phyloP scores from a whole-genome alignment of 2,113 vertebrate genomes.

The Macrotus californicus region DNA sequence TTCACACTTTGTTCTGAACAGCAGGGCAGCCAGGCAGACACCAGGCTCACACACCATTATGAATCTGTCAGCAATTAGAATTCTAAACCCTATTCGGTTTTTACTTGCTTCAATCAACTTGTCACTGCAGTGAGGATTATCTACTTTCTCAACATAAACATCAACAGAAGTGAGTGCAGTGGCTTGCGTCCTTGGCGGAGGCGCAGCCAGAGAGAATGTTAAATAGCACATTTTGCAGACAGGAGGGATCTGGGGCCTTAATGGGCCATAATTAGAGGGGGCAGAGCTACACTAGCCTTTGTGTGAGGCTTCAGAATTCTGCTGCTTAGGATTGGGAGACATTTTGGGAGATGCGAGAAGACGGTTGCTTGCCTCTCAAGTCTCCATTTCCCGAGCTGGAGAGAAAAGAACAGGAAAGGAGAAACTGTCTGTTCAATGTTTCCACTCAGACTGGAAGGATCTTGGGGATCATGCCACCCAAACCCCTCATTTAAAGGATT shows the following conservation, averaged over 20 bases:
- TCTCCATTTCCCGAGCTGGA: not conserved
- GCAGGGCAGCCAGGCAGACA: slow-evolving; percentile 58
- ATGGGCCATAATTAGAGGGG: slow-evolving; percentile 63
- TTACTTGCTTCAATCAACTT: slow-evolving; percentile 73
- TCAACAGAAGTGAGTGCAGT: slow-evolving; percentile 60
- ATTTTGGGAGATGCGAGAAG: not conserved
- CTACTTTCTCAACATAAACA: slow-evolving; percentile 73
- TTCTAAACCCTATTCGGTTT: slow-evolving; percentile 63
- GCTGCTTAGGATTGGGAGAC: not conserved
- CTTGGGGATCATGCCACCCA: not conserved
- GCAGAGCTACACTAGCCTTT: slow-evolving; percentile 28
- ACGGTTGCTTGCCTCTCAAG: not conserved
- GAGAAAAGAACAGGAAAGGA: not conserved
- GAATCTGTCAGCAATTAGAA: slow-evolving; percentile 76
- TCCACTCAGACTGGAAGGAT: not conserved
- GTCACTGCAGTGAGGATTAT: slow-evolving; percentile 72
- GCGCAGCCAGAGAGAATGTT: slow-evolving; percentile 53
- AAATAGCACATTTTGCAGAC: slow-evolving; percentile 63
- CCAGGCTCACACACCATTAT: slow-evolving; percentile 63
- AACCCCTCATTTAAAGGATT: not conserved
- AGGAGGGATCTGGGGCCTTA: slow-evolving; percentile 61
- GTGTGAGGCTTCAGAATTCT: slow-evolving; percentile 44
- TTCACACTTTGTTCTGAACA: slow-evolving; percentile 49
- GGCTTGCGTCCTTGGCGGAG: slow-evolving; percentile 41
- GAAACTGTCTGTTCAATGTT: not conserved